Evolutionary conservation across 1,140 invertebrate species (phyloP).

Genomic region (Drosophila setifemur): DNA sequence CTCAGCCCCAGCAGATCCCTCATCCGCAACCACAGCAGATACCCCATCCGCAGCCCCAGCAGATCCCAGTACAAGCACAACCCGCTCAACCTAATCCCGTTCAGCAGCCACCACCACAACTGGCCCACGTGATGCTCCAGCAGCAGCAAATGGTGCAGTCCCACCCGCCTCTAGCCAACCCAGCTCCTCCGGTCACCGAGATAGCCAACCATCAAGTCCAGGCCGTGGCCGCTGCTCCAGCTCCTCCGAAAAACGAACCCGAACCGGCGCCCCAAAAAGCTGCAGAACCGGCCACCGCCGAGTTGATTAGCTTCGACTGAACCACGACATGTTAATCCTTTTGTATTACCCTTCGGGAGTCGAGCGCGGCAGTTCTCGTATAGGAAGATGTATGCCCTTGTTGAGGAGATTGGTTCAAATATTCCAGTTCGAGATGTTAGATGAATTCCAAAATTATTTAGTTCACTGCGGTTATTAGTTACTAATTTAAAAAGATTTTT

Average conservation of each 20-base stretch:
- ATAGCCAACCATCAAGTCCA: slow-evolving; percentile 54
- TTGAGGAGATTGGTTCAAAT: neutral
- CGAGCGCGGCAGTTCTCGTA: slow-evolving; percentile 18
- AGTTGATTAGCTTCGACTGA: slow-evolving; percentile 89
- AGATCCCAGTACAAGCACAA: slow-evolving; percentile 41
- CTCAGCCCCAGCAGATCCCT: slow-evolving; percentile 32
- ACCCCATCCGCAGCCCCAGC: slow-evolving; percentile 6
- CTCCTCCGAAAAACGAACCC: slow-evolving; percentile 81
- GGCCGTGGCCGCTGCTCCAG: slow-evolving; percentile 65
- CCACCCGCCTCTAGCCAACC: slow-evolving; percentile 59
- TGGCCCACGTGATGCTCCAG: slow-evolving; percentile 82
- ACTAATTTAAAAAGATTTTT: slow-evolving; percentile 16
- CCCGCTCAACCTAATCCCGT: neutral
- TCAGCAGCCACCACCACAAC: slow-evolving; percentile 70
- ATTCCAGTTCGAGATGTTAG: neutral
- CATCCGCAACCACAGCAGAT: slow-evolving; percentile 24
- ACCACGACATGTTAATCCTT: slow-evolving; percentile 12
- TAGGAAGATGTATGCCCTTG: slow-evolving; percentile 2
- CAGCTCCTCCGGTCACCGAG: slow-evolving; percentile 57
- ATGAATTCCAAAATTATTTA: slow-evolving; percentile 8
- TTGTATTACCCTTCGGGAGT: slow-evolving; percentile 9
- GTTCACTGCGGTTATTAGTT: slow-evolving; percentile 30
- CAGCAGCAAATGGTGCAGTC: slow-evolving; percentile 71
- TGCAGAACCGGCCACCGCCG: slow-evolving; percentile 85
- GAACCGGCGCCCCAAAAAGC: slow-evolving; percentile 67